Evolutionary conservation across 1,140 invertebrate genomes (phyloP).

Genomic region (Holotrichia oblita): DNA sequence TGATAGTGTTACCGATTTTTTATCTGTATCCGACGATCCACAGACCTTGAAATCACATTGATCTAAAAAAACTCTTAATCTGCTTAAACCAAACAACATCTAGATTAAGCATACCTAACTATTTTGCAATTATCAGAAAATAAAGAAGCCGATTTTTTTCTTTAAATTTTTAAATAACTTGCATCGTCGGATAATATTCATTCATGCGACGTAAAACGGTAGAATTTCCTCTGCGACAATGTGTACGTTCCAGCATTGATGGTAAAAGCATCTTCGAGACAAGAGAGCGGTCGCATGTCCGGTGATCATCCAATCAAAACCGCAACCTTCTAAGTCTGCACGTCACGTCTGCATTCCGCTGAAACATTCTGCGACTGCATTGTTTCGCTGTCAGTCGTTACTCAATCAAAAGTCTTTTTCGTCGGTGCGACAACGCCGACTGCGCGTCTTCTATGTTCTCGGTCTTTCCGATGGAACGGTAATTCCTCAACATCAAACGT

Average conservation of each 20-base stretch:
- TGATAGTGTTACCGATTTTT: too few relatives aligned
- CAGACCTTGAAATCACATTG: too few relatives aligned
- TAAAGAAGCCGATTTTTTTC: too few relatives aligned
- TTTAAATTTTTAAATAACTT: not conserved
- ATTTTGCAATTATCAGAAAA: too few relatives aligned
- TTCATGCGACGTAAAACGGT: constrained; percentile 11
- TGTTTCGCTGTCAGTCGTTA: constrained; percentile 56
- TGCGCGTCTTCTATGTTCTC: not conserved
- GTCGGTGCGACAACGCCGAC: constrained; percentile 14
- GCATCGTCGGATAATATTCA: not conserved
- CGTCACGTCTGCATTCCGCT: constrained; percentile 55
- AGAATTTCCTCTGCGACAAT: not conserved
- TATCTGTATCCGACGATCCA: too few relatives aligned
- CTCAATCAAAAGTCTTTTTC: constrained; percentile 52
- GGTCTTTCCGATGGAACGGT: not conserved
- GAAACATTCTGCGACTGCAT: constrained; percentile 50
- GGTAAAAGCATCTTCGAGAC: constrained; percentile 11
- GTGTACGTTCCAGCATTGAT: not conserved
- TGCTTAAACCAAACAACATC: too few relatives aligned
- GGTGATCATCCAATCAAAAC: constrained; percentile 48
- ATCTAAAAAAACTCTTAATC: too few relatives aligned
- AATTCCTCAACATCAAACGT: constrained; percentile 36
- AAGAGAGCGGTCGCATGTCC: constrained; percentile 9
- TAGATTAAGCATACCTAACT: too few relatives aligned
- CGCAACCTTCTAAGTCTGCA: constrained; percentile 43